phyloP scores from a whole-genome alignment of 1,140 invertebrate species.

The Sycophaga agraensis region DNA sequence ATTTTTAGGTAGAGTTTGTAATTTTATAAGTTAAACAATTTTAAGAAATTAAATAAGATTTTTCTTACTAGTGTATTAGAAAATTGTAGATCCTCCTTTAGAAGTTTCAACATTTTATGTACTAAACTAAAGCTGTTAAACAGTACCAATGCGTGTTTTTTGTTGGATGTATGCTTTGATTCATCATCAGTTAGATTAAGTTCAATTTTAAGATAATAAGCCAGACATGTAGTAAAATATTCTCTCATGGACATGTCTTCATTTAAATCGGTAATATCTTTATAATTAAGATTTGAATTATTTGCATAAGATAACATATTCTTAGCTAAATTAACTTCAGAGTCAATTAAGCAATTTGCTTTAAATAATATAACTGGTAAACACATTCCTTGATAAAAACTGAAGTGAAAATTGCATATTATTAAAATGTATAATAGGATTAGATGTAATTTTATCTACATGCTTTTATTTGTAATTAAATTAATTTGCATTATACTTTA shows the following conservation, averaged over 20 bases:
- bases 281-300: constrained; percentile 42
- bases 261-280: constrained; percentile 39
- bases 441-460: not conserved
- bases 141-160: constrained; percentile 36
- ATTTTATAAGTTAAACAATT: constrained; percentile 1
- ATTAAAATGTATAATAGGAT: not conserved
- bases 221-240: constrained; percentile 47
- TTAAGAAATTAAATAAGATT: constrained; percentile 3
- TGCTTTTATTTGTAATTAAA: not conserved
- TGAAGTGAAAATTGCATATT: no score
- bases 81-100: constrained; percentile 54
- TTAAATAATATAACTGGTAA: constrained; percentile 40
- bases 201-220: constrained; percentile 51
- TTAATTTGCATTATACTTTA: not conserved
- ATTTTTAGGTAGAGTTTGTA: not conserved
- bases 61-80: constrained; percentile 41
- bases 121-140: constrained; percentile 55
- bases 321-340: constrained; percentile 49
- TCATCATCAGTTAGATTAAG: constrained; percentile 50
- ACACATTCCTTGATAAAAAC: constrained; percentile 17
- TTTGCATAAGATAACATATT: constrained; percentile 49
- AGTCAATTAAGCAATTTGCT: constrained; percentile 35
- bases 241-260: constrained; percentile 40
- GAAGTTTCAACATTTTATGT: constrained; percentile 52
- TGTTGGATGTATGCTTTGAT: constrained; percentile 49